phyloP scores from a whole-genome alignment of 2,113 vertebrate species.

The Synchiropus splendidus region DNA sequence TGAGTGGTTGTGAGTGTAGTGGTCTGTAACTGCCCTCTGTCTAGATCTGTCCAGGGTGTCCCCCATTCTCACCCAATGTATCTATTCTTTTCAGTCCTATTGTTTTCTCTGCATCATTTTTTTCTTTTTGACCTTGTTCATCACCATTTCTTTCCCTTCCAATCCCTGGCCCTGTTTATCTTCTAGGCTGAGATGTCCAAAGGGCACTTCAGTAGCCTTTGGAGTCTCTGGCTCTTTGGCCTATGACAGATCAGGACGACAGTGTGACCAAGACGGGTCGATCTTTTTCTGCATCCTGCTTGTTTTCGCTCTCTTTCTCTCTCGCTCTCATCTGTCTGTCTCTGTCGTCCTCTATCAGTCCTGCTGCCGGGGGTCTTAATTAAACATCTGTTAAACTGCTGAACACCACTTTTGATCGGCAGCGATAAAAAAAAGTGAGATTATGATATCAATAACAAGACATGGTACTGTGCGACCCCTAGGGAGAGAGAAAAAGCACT shows the following conservation, averaged over 20 bases:
- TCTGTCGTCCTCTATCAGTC: conserved; percentile 1
- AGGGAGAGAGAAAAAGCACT: conserved; percentile 10
- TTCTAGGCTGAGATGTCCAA: conserved; percentile 9
- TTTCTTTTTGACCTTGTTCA: conserved; percentile 44
- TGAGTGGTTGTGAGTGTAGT: too few relatives aligned
- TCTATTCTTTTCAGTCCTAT: conserved; percentile 2
- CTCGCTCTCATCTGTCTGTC: conserved; percentile 7
- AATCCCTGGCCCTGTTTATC: too few relatives aligned
- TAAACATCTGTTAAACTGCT: conserved; percentile 51
- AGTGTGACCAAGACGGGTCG: conserved; percentile 34
- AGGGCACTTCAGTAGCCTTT: conserved; percentile 27
- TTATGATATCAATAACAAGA: conserved; percentile 53
- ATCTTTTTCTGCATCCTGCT: conserved; percentile 37
- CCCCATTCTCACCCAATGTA: too few relatives aligned
- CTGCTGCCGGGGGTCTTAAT: conserved; percentile 16
- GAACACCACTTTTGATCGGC: conserved; percentile 34
- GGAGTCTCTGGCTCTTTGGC: conserved; percentile 36
- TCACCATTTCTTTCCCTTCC: conserved; percentile 20
- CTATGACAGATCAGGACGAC: conserved; percentile 44
- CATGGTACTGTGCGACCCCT: conserved; percentile 41
- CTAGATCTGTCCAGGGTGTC: too few relatives aligned
- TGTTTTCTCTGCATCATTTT: conserved; percentile 33
- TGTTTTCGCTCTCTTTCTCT: conserved; percentile 11
- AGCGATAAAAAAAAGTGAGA: conserved; percentile 49
- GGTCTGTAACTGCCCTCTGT: too few relatives aligned